Evolutionary conservation across 1,140 invertebrate species (phyloP).

Genomic region (Euwallacea fornicatus): DNA sequence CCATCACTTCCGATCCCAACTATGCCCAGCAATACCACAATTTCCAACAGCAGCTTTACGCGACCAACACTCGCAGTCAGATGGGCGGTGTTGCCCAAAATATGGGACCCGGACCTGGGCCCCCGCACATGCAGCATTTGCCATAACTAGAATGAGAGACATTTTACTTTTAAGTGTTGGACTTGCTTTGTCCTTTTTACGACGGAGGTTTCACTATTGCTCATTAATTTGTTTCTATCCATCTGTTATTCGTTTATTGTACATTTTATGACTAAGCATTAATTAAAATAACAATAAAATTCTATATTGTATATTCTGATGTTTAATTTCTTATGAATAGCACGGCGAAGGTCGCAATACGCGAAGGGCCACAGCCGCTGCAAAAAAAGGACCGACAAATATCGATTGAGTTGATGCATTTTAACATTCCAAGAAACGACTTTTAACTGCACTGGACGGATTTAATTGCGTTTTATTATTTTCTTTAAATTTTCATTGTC

Average conservation of each 20-base stretch:
- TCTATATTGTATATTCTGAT: conserved; percentile 54
- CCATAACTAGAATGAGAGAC: conserved; percentile 52
- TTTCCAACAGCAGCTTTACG: conserved; percentile 92
- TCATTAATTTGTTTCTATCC: conserved; percentile 55
- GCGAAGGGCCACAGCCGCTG: too few relatives aligned
- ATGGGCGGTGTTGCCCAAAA: conserved; percentile 53
- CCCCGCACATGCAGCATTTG: conserved; percentile 52
- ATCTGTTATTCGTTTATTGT: conserved; percentile 56
- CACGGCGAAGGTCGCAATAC: too few relatives aligned
- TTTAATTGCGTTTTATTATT: too few relatives aligned
- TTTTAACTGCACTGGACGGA: too few relatives aligned
- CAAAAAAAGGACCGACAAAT: too few relatives aligned
- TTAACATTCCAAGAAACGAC: too few relatives aligned
- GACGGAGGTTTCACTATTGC: conserved; percentile 54
- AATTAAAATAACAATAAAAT: conserved; percentile 54
- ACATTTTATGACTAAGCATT: conserved; percentile 55
- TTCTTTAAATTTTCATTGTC: too few relatives aligned
- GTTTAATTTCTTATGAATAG: conserved; percentile 31
- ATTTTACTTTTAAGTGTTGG: conserved; percentile 49
- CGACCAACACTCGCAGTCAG: conserved; percentile 77
- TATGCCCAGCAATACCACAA: conserved; percentile 94
- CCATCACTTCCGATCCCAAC: conserved; percentile 83
- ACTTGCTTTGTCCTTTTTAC: conserved; percentile 51
- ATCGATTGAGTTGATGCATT: too few relatives aligned
- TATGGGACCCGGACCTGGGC: conserved; percentile 49